These are phyloP conservation scores for Lipotes vexillifer DNA, from an alignment of 2,113 vertebrate species.

Conservation along the genomic window DNA sequence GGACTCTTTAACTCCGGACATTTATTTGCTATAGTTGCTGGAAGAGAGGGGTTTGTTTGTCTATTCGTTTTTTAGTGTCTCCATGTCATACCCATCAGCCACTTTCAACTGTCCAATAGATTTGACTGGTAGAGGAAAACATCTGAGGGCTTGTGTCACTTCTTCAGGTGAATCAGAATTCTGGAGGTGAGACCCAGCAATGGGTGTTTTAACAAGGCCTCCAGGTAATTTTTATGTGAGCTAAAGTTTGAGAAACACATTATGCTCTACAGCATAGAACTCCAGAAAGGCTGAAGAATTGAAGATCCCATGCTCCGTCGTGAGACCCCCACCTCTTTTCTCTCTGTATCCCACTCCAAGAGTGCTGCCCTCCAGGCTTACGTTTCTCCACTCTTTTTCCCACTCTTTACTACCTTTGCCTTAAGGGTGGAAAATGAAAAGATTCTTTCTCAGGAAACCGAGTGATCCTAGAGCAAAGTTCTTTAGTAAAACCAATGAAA, in stretches of 20 bases:
- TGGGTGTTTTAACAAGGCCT: not conserved
- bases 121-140: slow-evolving; percentile 7
- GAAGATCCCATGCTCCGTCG: not conserved
- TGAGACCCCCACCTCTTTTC: not conserved
- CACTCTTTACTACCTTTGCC: not conserved
- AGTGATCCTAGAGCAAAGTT: not conserved
- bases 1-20: not conserved
- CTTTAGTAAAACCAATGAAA: not conserved
- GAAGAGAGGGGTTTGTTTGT: not conserved
- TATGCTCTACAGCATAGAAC: not conserved
- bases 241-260: not conserved
- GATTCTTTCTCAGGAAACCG: not conserved
- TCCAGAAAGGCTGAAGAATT: not conserved
- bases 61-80: not conserved
- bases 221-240: slow-evolving; percentile 2
- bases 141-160: not conserved
- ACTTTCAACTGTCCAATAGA: not conserved
- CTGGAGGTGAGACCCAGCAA: not conserved
- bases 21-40: not conserved
- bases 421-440: not conserved
- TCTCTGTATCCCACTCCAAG: not conserved
- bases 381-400: not conserved
- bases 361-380: not conserved
- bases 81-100: not conserved
- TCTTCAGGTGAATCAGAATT: not conserved